phyloP scores from a whole-genome alignment of 2,888 invertebrate species.

The Pecten maximus region DNA sequence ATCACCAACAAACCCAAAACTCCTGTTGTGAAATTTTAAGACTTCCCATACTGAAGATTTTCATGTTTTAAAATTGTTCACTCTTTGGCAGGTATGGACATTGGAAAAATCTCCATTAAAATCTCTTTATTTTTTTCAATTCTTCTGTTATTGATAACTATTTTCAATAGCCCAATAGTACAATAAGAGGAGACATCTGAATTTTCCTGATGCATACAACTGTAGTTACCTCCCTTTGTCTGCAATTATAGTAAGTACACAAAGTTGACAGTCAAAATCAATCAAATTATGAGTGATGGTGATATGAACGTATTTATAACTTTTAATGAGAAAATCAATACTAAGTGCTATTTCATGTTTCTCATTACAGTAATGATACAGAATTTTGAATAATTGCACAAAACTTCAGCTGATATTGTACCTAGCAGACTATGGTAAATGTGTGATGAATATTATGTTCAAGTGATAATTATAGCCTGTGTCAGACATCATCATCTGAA shows the following conservation, averaged over 20 bases:
- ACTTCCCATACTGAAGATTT: too few species aligned
- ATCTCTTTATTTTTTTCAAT: too few species aligned
- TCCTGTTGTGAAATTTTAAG: too few species aligned
- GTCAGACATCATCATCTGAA: not conserved
- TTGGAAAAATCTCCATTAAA: too few species aligned
- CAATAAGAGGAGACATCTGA: too few species aligned
- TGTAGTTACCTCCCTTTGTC: not conserved
- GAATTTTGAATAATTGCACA: not conserved
- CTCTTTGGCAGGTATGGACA: too few species aligned
- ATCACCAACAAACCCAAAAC: too few species aligned
- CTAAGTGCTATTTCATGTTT: not conserved
- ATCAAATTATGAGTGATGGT: not conserved
- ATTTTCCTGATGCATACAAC: too few species aligned
- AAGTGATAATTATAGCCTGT: not conserved
- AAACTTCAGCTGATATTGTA: not conserved
- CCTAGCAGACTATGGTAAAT: not conserved
- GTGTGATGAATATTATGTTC: not conserved
- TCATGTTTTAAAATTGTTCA: too few species aligned
- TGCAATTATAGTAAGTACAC: not conserved
- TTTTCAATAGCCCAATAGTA: too few species aligned
- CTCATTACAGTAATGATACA: not conserved
- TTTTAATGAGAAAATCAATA: conserved; percentile 10
- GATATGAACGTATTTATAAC: not conserved
- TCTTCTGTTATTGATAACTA: too few species aligned
- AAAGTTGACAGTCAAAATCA: not conserved